These are phyloP conservation scores for Alligator mississippiensis DNA, from an alignment of 2,113 vertebrate genomes.

Conservation along the genomic window DNA sequence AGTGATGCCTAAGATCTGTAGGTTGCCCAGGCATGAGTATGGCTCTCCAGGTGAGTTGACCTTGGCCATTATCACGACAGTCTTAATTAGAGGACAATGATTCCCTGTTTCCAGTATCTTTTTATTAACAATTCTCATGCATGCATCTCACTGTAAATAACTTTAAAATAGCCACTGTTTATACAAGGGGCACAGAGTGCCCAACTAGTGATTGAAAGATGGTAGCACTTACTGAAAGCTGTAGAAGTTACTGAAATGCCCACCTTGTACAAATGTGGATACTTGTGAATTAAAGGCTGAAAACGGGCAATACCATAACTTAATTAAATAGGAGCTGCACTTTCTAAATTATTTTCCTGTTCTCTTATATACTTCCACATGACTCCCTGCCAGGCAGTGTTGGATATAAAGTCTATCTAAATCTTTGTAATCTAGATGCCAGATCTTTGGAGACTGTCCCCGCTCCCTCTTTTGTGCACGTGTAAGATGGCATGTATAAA, in stretches of 20 bases:
- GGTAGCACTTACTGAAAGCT: too few species aligned
- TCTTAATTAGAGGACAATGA: not conserved
- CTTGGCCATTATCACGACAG: not conserved
- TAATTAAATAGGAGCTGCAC: not conserved
- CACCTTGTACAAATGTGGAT: too few species aligned
- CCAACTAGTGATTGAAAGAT: too few species aligned
- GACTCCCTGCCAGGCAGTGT: not conserved
- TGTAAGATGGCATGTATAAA: not conserved
- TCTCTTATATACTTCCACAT: not conserved
- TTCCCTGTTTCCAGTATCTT: not conserved
- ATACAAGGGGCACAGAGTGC: too few species aligned
- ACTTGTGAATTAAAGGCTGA: not conserved
- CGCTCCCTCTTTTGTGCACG: not conserved
- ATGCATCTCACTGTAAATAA: not conserved
- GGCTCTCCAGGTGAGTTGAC: constrained; percentile 86
- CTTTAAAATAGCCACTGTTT: not conserved
- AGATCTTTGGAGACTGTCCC: not conserved
- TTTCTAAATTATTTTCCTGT: not conserved
- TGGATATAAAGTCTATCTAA: not conserved
- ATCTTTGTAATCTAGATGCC: not conserved
- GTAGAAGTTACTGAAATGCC: too few species aligned
- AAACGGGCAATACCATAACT: not conserved
- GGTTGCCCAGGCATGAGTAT: constrained; percentile 89
- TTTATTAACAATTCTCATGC: not conserved
- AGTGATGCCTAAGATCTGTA: constrained; percentile 93